A percentile compares a stretch with the other conserved stretches of the same genome.
These are phyloP conservation scores for Sarcophaga variegata DNA, from an alignment of 2,888 invertebrate species.

Conservation along the genomic window DNA sequence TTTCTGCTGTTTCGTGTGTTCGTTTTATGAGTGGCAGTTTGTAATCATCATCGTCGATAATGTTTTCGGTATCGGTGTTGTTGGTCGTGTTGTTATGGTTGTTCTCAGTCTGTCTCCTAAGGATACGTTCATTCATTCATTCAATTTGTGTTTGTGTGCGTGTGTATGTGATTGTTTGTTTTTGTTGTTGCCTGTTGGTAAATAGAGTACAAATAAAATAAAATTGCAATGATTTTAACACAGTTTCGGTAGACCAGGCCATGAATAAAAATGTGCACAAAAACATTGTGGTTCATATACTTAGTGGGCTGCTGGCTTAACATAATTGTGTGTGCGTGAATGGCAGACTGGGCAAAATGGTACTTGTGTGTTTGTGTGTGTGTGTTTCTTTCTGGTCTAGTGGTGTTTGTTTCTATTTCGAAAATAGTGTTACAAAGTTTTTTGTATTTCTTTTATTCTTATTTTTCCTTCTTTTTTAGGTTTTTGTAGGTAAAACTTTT, in stretches of 20 bases:
- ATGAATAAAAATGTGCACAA: slow-evolving; percentile 47
- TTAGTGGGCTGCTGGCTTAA: slow-evolving; percentile 11
- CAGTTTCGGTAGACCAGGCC: slow-evolving; percentile 31
- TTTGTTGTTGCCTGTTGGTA: too few species aligned
- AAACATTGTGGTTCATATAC: slow-evolving; percentile 39
- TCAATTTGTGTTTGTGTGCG: neutral
- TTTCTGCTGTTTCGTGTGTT: neutral
- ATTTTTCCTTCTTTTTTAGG: slow-evolving; percentile 15
- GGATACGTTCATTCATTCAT: slow-evolving; percentile 18
- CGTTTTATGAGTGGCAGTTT: neutral
- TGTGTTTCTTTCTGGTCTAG: neutral
- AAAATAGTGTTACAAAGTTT: neutral
- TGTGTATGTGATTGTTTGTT: neutral
- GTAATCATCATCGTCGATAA: neutral
- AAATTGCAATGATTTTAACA: slow-evolving; percentile 36
- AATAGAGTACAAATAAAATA: neutral
- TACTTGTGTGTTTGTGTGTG: neutral
- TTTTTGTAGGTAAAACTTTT: slow-evolving; percentile 48
- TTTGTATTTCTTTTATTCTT: slow-evolving; percentile 6
- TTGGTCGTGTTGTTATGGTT: slow-evolving; percentile 6
- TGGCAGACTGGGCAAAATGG: neutral
- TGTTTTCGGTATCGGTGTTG: neutral
- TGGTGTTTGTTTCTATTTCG: slow-evolving; percentile 32
- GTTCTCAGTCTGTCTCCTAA: neutral
- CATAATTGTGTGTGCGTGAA: slow-evolving; percentile 26